These are phyloP conservation scores for Dicerorhinus sumatrensis DNA, from an alignment of 2,113 vertebrate genomes.

Conservation along the genomic window DNA sequence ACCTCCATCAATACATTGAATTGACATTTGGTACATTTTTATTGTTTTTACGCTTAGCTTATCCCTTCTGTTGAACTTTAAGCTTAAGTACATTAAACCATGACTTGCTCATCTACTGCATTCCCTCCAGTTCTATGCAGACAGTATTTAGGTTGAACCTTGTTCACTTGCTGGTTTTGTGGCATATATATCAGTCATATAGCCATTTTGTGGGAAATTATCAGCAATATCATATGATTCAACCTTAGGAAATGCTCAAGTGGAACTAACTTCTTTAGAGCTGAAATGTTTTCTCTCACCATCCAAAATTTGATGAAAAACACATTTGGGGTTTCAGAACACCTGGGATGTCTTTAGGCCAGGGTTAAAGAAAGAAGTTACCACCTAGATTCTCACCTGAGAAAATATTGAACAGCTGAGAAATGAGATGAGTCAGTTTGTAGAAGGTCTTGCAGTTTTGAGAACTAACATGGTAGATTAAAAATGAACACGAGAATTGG, in stretches of 20 bases:
- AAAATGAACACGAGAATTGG: not conserved
- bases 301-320: not conserved
- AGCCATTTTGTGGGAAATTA: not conserved
- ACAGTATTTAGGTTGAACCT: fast-evolving
- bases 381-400: not conserved
- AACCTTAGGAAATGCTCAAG: not conserved
- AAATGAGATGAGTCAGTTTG: not conserved
- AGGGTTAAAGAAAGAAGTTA: not conserved
- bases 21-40: not conserved
- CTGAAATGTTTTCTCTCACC: not conserved
- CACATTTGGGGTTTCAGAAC: not conserved
- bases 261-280: not conserved
- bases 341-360: not conserved
- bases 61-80: not conserved
- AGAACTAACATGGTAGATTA: not conserved
- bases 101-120: not conserved
- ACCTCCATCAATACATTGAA: too few species aligned
- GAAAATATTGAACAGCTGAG: not conserved
- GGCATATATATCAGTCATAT: fast-evolving
- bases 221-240: not conserved
- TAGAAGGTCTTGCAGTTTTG: not conserved
- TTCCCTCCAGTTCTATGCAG: fast-evolving
- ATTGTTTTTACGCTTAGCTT: not conserved
- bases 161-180: not conserved
- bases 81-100: not conserved